Percentiles rank a stretch among this genome's conserved stretches.
Evolutionary conservation across 2,888 invertebrate species (phyloP).

Genomic region (Monochamus alternatus): DNA sequence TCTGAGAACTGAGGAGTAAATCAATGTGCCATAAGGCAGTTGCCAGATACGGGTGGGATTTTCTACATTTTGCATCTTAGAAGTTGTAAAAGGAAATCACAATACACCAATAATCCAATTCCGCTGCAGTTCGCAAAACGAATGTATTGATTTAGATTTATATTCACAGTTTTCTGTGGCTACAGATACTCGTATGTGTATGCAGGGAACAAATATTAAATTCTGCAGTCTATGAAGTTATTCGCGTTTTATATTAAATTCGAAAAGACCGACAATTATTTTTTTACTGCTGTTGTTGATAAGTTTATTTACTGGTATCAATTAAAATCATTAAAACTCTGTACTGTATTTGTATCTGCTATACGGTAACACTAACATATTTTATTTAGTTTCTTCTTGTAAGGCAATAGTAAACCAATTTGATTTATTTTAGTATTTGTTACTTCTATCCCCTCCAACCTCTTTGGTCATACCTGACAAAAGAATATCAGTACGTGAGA

Average conservation of each 20-base stretch:
- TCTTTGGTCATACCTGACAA: no score
- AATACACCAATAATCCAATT: constrained; percentile 1
- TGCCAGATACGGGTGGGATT: background rate
- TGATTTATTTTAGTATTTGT: no score
- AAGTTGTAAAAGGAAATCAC: constrained; percentile 6
- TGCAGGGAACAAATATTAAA: background rate
- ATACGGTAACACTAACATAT: background rate
- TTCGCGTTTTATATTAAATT: no score
- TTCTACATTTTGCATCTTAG: background rate
- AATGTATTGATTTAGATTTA: background rate
- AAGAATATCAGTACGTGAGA: no score
- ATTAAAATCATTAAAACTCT: background rate
- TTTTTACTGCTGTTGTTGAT: no score
- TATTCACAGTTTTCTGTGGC: background rate
- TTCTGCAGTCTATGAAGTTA: background rate
- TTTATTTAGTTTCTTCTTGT: no score
- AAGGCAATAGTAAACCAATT: no score
- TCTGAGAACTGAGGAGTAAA: background rate
- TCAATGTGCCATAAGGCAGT: constrained; percentile 3
- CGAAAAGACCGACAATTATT: no score
- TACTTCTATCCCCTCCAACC: no score
- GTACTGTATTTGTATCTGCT: background rate
- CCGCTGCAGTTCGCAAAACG: background rate
- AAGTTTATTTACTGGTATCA: no score
- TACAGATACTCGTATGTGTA: background rate